A percentile compares a stretch with the other conserved stretches of the same genome.
These are phyloP conservation scores for Dipodomys ordii DNA, from an alignment of 2,113 vertebrate species.

Conservation along the genomic window DNA sequence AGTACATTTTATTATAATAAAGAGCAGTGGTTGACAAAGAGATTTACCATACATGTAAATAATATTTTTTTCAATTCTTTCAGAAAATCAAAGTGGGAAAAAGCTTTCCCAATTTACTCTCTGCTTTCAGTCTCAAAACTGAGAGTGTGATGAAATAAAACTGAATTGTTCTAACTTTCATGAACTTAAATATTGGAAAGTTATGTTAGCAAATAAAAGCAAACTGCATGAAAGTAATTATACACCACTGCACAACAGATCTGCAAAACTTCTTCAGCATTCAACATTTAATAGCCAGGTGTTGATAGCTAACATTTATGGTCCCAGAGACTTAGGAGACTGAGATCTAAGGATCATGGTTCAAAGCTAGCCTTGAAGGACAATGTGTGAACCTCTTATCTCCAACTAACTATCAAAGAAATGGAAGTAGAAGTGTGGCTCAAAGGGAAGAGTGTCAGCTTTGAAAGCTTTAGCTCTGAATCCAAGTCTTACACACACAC, in stretches of 20 bases:
- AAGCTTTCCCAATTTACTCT: neutral
- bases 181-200: neutral
- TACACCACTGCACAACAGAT: neutral
- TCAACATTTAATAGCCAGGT: neutral
- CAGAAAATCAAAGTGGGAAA: neutral
- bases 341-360: no score
- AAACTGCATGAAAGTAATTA: neutral
- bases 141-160: no score
- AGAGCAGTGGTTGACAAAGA: neutral
- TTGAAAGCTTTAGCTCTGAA: no score
- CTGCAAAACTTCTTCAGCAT: neutral
- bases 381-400: no score
- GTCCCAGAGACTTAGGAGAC: no score
- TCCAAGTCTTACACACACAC: no score
- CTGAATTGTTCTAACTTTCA: neutral
- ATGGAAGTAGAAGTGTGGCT: no score
- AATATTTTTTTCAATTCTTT: neutral
- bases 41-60: neutral
- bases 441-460: no score
- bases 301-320: no score
- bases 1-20: neutral
- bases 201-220: neutral
- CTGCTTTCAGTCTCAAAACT: neutral
- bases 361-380: no score
- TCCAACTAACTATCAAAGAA: no score